Evolutionary conservation across 2,797 vertebrate genomes (phyloP), one percentile per base, ranked within the genome.

Genomic region (Scolopax bukidnonensis): DNA sequence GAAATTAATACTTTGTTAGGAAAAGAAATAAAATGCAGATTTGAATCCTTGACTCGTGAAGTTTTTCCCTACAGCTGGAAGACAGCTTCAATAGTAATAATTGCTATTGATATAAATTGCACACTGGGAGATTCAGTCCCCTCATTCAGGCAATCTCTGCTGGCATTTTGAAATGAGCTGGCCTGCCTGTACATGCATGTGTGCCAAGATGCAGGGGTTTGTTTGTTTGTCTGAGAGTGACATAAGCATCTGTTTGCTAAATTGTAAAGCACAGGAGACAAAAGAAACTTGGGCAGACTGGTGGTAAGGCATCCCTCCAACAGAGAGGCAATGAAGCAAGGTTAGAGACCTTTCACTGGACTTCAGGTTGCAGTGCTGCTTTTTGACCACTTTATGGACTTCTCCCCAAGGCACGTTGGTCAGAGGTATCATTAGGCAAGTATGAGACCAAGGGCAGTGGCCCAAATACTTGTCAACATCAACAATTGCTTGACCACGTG

Each of bases 391-490:
- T 75, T 73, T 27, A 78, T 64, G 54, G 84, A 51, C 68, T 85
- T 87, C 33, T 96, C 25, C 48, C 41, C 15, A n/a, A 41, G 56
- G 48, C 76, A 40, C 6, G 20, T 77, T 41, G 76, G 61, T 73
- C 73, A 79, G 60, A 90, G 38, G 78, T 74, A 21, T 94, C 57
- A 57, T 86, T 70, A 89, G 79, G 69, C 71, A 89, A 77, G 38
- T 93, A 67, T 76, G 92, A 87, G 27, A 84, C 59, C 47, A 53
- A 94, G 64, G 79, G 89, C 89, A 96, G 51, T 89, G 83, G 80
- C 84, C 89, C 84, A 92, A 60, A 75, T 88, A 80, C 64, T 87
- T 93, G 70, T 82, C 78, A 92, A 50, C 57, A 64, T 89, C 40
- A 57, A 15, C 59, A 93, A 54, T 77, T 79, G 47, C 74, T 75